Conservation (phyloP, 2,113 vertebrate genomes). For the Myotis davidii region DNA sequence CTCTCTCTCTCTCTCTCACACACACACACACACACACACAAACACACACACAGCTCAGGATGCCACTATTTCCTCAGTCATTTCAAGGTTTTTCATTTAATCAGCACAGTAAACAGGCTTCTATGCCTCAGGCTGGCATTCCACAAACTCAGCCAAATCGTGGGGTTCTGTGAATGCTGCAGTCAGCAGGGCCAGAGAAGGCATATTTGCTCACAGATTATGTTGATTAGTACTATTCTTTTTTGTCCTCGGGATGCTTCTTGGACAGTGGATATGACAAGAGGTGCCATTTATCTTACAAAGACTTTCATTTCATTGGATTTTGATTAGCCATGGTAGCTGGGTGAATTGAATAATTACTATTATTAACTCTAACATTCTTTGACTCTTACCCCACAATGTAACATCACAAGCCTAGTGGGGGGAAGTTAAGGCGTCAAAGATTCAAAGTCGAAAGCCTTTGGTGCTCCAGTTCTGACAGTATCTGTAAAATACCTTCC, state of each 20-base stretch:
- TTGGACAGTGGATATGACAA: background rate
- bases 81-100: conserved; percentile 68
- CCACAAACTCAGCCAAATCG: conserved; percentile 64
- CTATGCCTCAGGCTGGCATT: conserved; percentile 44
- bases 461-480: conserved; percentile 11
- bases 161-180: conserved; percentile 37
- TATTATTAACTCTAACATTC: background rate
- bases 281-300: conserved; percentile 15
- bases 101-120: conserved; percentile 66
- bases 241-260: background rate
- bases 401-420: background rate
- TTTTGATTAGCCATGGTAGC: background rate
- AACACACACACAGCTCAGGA: background rate
- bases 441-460: conserved; percentile 38
- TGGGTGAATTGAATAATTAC: conserved; percentile 4
- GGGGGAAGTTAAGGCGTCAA: background rate
- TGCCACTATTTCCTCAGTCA: conserved; percentile 28
- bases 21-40: background rate
- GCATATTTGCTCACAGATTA: conserved; percentile 53
- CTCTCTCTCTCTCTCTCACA: background rate
- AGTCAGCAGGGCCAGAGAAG: conserved; percentile 58
- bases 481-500: conserved; percentile 1
- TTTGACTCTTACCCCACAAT: background rate
- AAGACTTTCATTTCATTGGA: conserved; percentile 8
- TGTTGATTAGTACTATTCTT: conserved; percentile 14